phyloP scores from a whole-genome alignment of 2,113 vertebrate genomes.

The Dinomys branickii region DNA sequence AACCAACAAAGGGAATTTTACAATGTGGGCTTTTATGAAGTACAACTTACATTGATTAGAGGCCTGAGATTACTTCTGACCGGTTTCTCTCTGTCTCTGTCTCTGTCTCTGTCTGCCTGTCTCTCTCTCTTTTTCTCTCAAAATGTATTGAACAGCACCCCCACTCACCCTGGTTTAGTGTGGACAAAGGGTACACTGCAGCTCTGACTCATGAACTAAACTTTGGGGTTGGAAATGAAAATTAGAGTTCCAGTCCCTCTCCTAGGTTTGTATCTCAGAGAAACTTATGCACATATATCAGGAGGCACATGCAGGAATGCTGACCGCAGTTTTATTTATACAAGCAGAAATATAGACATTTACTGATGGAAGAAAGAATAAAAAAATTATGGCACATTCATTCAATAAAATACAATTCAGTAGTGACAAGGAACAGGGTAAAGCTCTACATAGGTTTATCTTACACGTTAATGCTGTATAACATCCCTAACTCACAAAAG shows the following conservation, averaged over 20 bases:
- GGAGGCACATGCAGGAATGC: background rate
- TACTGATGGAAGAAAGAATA: background rate
- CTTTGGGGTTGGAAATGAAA: slow-evolving; percentile 32
- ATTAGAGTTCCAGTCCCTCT: background rate
- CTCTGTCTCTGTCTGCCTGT: background rate
- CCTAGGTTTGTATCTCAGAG: background rate
- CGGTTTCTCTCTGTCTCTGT: background rate
- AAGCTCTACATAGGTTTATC: background rate
- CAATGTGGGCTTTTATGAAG: background rate
- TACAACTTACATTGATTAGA: background rate
- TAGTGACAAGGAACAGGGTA: background rate
- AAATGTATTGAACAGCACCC: slow-evolving; percentile 28
- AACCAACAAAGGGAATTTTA: slow-evolving; percentile 5
- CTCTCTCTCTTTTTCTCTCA: background rate
- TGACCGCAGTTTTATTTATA: slow-evolving; percentile 17
- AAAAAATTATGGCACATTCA: background rate
- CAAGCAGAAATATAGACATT: slow-evolving; percentile 25
- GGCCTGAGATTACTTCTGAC: background rate
- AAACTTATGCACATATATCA: background rate
- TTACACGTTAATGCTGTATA: background rate
- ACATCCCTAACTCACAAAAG: slow-evolving; percentile 11
- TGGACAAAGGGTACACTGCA: background rate
- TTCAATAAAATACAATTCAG: slow-evolving; percentile 49
- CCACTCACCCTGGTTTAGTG: background rate
- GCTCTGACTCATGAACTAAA: slow-evolving; percentile 12